Percentiles rank a stretch among this genome's conserved stretches.
Evolutionary conservation across 2,797 vertebrate species (phyloP).

Genomic region (Knipowitschia caucasica): DNA sequence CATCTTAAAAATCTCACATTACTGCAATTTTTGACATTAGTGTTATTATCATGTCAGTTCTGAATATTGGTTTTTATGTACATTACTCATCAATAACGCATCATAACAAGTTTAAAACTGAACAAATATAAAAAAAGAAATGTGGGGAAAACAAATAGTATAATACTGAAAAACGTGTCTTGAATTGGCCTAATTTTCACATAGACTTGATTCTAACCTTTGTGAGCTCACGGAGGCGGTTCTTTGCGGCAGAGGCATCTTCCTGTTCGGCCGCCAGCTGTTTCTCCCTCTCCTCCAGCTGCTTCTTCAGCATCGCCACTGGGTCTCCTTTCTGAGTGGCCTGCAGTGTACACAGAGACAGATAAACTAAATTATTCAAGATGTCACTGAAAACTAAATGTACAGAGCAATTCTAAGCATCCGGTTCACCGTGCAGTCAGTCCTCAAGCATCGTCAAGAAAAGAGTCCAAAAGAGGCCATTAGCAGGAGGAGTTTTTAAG

Average conservation of each 20-base stretch:
- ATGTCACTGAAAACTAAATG: not conserved
- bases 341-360: slow-evolving; percentile 56
- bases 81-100: no score
- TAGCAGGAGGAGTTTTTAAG: no score
- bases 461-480: no score
- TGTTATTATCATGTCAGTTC: no score
- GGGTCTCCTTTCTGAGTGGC: slow-evolving; percentile 93
- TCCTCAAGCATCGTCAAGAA: no score
- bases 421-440: no score
- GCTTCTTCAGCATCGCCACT: slow-evolving; percentile 84
- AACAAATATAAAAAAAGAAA: not conserved
- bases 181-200: not conserved
- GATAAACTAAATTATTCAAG: not conserved
- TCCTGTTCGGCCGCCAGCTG: slow-evolving; percentile 86
- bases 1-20: no score
- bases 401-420: no score
- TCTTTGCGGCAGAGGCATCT: slow-evolving; percentile 78
- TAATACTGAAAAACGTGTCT: no score
- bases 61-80: no score
- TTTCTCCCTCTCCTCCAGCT: slow-evolving; percentile 91
- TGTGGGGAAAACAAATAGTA: not conserved
- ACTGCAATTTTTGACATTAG: no score
- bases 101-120: no score
- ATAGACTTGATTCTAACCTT: slow-evolving; percentile 74
- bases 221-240: slow-evolving; percentile 84